Conservation (phyloP, 2,797 vertebrate species). For the Lepidocolaptes lacrymiger region DNA sequence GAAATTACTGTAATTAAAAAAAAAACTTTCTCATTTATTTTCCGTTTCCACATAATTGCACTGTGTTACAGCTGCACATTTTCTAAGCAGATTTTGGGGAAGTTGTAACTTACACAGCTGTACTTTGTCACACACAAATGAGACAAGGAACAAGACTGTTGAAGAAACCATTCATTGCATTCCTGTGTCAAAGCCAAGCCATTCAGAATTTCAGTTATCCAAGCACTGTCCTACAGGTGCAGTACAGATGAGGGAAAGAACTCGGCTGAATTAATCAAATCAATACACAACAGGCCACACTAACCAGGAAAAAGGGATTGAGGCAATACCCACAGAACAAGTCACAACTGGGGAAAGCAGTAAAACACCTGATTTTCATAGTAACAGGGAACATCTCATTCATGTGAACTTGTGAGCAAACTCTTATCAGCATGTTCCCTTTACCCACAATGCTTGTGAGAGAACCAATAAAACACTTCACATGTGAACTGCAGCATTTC, state of each 20-base stretch:
- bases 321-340: not conserved
- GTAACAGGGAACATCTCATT: not conserved
- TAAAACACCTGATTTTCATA: not conserved
- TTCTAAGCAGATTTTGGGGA: not conserved
- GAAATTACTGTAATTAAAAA: not conserved
- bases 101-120: not conserved
- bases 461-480: not conserved
- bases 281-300: not conserved
- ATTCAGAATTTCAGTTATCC: not conserved
- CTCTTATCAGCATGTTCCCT: not conserved
- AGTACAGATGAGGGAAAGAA: not conserved
- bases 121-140: not conserved
- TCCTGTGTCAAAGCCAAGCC: not conserved
- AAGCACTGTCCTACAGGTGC: not conserved
- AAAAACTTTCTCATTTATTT: fast-evolving
- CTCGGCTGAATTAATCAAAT: not conserved
- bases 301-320: not conserved
- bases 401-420: not conserved
- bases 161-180: not conserved
- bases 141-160: not conserved
- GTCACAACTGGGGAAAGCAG: not conserved
- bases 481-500: not conserved
- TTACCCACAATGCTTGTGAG: not conserved
- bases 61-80: not conserved
- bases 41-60: not conserved